Conservation (phyloP, 2,113 vertebrate genomes). For the Vanacampus margaritifer region DNA sequence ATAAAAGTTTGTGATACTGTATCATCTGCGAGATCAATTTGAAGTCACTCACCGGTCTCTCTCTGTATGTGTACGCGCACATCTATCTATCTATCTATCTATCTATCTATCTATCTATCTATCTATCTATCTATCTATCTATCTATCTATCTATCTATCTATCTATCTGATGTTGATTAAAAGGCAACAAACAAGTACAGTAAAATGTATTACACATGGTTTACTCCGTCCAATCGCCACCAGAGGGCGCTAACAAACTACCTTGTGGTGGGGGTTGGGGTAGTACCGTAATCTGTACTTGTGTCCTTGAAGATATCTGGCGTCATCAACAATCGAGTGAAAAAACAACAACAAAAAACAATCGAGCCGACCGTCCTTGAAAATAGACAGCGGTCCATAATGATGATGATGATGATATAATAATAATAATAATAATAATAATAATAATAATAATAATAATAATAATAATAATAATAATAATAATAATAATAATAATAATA, state of each 20-base stretch:
- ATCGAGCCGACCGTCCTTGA: neutral
- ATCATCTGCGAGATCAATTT: neutral
- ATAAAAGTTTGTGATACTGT: constrained; percentile 56
- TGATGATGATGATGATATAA: neutral
- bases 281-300: no score
- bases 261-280: no score
- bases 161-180: no score
- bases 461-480: neutral
- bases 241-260: neutral
- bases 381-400: neutral
- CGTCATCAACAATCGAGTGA: neutral
- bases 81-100: neutral
- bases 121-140: no score
- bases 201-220: no score
- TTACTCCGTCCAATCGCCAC: neutral
- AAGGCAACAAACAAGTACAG: no score
- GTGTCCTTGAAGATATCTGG: neutral
- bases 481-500: neutral
- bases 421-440: neutral
- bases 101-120: no score
- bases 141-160: no score
- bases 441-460: neutral
- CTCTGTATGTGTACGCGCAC: neutral
- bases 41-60: neutral
- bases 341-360: no score